Evolutionary conservation across 2,113 vertebrate species (phyloP).

Genomic region (Malurus cyaneus): DNA sequence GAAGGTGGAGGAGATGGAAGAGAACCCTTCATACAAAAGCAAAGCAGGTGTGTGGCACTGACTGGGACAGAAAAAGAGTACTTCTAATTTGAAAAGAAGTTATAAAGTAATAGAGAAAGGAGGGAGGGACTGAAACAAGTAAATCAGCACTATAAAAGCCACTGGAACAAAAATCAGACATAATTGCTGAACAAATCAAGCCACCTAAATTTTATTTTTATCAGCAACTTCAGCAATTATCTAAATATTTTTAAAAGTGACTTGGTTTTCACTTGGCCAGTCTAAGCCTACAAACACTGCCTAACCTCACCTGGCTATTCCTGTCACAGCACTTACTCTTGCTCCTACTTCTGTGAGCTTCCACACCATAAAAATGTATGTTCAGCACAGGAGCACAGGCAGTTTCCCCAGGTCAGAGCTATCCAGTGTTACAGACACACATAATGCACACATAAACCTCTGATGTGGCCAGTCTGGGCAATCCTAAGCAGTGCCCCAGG

Average conservation of each 20-base stretch:
- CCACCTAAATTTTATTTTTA: neutral
- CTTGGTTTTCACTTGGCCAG: neutral
- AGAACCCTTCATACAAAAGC: neutral
- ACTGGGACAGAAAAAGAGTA: neutral
- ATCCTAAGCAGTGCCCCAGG: neutral
- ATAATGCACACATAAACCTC: fast-evolving
- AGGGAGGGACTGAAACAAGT: neutral
- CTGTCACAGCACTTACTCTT: neutral
- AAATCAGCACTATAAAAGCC: neutral
- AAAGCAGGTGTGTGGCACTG: neutral
- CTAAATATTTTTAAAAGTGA: neutral
- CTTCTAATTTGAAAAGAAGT: neutral
- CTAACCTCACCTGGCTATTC: neutral
- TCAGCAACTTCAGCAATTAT: neutral
- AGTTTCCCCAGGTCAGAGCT: neutral
- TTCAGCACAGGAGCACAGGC: neutral
- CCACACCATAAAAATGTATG: neutral
- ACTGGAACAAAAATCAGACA: neutral
- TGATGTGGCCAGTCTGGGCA: neutral
- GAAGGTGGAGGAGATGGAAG: neutral
- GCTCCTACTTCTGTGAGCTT: neutral
- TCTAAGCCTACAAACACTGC: neutral
- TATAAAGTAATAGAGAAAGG: neutral
- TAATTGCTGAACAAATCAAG: neutral
- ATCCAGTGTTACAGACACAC: neutral